Evolutionary conservation across 1,140 invertebrate genomes (phyloP).

Genomic region (Heliconius hewitsoni): DNA sequence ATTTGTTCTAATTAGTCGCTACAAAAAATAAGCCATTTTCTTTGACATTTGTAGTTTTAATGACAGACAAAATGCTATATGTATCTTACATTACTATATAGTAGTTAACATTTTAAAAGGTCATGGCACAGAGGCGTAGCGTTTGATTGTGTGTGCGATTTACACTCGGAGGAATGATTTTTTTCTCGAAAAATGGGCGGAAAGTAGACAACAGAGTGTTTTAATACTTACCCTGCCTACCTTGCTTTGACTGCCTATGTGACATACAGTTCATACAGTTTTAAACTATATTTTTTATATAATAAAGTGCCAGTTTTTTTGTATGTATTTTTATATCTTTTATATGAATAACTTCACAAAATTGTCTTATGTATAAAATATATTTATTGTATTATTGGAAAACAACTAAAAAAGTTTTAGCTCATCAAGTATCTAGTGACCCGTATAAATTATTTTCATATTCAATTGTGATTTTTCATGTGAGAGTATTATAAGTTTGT

Average conservation of each 20-base stretch:
- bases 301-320: background rate
- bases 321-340: too few species aligned
- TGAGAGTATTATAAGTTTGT: background rate
- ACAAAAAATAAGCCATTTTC: slow-evolving; percentile 5
- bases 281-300: background rate
- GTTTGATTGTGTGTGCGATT: too few species aligned
- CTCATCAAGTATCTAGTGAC: background rate
- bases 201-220: too few species aligned
- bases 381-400: background rate
- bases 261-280: too few species aligned
- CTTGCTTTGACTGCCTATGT: too few species aligned
- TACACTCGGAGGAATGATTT: too few species aligned
- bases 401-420: background rate
- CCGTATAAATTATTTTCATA: slow-evolving; percentile 8
- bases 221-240: too few species aligned
- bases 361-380: background rate
- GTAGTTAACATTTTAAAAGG: too few species aligned
- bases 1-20: slow-evolving; percentile 1
- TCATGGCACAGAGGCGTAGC: too few species aligned
- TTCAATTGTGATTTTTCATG: background rate
- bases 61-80: background rate
- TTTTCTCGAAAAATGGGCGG: too few species aligned
- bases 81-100: too few species aligned
- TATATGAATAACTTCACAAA: background rate
- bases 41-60: slow-evolving; percentile 5